These are phyloP conservation scores for Lethenteron camtschaticum DNA, from an alignment of 2,113 vertebrate genomes.

Conservation along the genomic window DNA sequence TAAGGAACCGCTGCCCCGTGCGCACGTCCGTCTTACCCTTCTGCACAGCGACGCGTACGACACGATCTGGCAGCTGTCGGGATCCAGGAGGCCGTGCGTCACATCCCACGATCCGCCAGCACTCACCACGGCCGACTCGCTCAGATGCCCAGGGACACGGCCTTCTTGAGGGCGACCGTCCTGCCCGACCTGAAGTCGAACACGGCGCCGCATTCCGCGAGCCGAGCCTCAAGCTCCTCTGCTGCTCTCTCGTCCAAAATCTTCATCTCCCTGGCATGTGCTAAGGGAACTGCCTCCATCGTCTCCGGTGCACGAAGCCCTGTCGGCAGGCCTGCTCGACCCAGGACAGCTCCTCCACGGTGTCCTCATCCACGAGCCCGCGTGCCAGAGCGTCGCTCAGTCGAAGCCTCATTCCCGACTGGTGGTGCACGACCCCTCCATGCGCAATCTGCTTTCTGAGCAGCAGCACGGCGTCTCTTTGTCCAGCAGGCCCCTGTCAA, in stretches of 20 bases:
- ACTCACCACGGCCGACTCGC: slow-evolving; percentile 17
- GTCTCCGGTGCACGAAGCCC: slow-evolving; percentile 21
- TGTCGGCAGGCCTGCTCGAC: slow-evolving; percentile 31
- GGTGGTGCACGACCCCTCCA: slow-evolving; percentile 62
- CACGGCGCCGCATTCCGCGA: slow-evolving; percentile 19
- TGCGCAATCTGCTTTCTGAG: slow-evolving; percentile 48
- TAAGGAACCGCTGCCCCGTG: slow-evolving; percentile 58
- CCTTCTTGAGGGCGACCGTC: slow-evolving; percentile 30
- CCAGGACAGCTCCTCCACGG: slow-evolving; percentile 29
- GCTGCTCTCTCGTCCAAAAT: slow-evolving; percentile 17
- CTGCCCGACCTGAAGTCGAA: slow-evolving; percentile 24
- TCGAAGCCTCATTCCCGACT: slow-evolving; percentile 49
- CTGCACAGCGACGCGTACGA: slow-evolving; percentile 57
- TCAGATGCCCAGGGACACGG: slow-evolving; percentile 29
- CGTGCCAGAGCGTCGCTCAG: slow-evolving; percentile 37
- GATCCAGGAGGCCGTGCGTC: slow-evolving; percentile 32
- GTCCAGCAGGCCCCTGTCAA: slow-evolving; percentile 34
- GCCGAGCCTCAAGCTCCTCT: slow-evolving; percentile 24
- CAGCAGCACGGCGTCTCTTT: slow-evolving; percentile 29
- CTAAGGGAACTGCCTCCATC: slow-evolving; percentile 19
- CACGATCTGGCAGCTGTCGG: slow-evolving; percentile 29
- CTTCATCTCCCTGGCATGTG: slow-evolving; percentile 23
- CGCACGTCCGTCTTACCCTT: slow-evolving; percentile 59
- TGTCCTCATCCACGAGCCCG: slow-evolving; percentile 28
- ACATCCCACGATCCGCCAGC: slow-evolving; percentile 21